A percentile compares a stretch with the other conserved stretches of the same genome.
Conservation (phyloP, 1,140 invertebrate genomes). For the Aphaenogaster floridana region DNA sequence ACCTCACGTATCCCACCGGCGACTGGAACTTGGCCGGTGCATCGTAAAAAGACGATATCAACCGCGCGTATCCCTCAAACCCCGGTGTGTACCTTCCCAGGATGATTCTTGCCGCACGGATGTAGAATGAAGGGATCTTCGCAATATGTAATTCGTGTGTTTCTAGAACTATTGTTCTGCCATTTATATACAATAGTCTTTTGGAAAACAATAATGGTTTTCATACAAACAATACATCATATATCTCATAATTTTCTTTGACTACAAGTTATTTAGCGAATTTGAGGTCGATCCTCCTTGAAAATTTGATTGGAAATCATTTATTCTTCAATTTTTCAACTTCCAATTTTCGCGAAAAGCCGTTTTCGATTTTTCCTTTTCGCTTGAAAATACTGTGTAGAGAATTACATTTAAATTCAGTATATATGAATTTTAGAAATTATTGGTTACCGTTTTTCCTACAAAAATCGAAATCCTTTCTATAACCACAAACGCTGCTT, state of each 20-base stretch:
- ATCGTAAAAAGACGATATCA: constrained; percentile 73
- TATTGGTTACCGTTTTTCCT: not conserved
- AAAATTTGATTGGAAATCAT: not conserved
- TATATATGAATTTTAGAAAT: constrained; percentile 10
- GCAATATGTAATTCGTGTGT: not conserved
- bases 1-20: not conserved
- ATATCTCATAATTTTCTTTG: not conserved
- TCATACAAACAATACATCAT: not conserved
- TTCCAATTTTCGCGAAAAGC: not conserved
- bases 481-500: not conserved
- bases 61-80: constrained; percentile 55
- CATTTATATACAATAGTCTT: not conserved
- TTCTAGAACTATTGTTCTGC: not conserved
- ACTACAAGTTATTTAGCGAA: not conserved
- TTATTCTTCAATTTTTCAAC: too few relatives aligned
- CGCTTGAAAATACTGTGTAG: not conserved
- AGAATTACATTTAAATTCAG: not conserved
- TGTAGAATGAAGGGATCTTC: not conserved
- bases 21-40: not conserved
- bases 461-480: not conserved
- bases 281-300: not conserved
- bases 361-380: not conserved
- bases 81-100: constrained; percentile 30
- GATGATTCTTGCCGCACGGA: constrained; percentile 24
- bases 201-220: not conserved